Base-by-base conservation (phyloP, 2,797 vertebrate genomes). In the Dendrocincla tyrannina region DNA sequence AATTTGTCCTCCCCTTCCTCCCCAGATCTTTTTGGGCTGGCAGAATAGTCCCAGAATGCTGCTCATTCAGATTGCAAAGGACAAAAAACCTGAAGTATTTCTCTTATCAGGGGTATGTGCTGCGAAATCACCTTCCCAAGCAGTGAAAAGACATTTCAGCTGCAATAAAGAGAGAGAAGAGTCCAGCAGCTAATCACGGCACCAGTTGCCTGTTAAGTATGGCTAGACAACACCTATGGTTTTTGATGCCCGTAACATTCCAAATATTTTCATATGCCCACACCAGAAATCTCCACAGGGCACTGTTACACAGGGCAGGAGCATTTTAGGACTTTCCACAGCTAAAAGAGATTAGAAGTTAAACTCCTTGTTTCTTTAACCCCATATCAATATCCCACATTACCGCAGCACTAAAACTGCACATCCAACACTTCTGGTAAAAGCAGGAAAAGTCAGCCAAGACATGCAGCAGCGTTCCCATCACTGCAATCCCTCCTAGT, bases 241-340 rank as follows among this genome's bases (percentile, higher is more conserved):
- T 46, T 59, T 78, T 83, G 85, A 52, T 3, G 46, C 22, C n/a
- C 24, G 30, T 42, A 55, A 32, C 39, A 33, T 41, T 55, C 25
- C 46, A 64, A 70, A 41, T 53, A 56, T 80, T 94, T 88, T 67
- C 47, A 7, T 39, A 42, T 24, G 23, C 5, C 44, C 89, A n/a
- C 91, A 70, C 17, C 64, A 81, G 74, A 85, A 88, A 86, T 82
- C 33, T 69, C 49, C 80, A 35, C 81, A 68, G 32, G 58, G 32
- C 63, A 50, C 64, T 74, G 53, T 58, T 77, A 67, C n/a, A 88
- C 30, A 78, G 59, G 41, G 30, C 76, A 91, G 83, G n/a, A 90
- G 83, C 83, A 90, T 95, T 94, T 83, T 74, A 89, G 85, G 89
- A 94, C 86, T 60, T 95, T 72, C 72, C 74, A 81, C 59, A 88